Evolutionary conservation across 2,888 invertebrate species (phyloP).

Genomic region (Rhagonycha lutea): DNA sequence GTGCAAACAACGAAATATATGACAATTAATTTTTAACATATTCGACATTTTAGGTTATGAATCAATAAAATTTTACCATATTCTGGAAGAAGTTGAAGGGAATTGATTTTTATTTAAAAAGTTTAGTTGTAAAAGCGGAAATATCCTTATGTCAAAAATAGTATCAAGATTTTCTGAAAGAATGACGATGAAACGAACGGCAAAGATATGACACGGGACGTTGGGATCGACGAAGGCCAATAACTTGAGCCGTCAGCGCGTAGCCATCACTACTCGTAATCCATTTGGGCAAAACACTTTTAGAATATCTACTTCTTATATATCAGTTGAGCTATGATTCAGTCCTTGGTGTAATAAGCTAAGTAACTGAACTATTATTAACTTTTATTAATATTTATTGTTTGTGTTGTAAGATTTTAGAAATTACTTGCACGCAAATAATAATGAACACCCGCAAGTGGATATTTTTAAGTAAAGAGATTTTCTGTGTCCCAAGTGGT

Average conservation of each 20-base stretch:
- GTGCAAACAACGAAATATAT: background rate
- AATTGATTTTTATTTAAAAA: constrained; percentile 2
- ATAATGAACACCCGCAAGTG: constrained; percentile 24
- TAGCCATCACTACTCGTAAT: constrained; percentile 49
- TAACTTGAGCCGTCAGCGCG: constrained; percentile 52
- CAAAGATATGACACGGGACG: constrained; percentile 50
- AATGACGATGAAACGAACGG: constrained; percentile 15
- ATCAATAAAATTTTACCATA: background rate
- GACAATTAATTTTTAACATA: background rate
- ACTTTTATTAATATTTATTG: background rate
- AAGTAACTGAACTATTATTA: background rate
- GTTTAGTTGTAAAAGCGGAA: constrained; percentile 5
- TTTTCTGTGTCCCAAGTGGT: constrained; percentile 27
- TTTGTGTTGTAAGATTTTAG: background rate
- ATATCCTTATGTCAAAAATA: constrained; percentile 11
- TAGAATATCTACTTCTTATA: constrained; percentile 50
- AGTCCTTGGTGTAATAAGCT: constrained; percentile 51
- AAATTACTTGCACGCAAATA: constrained; percentile 11
- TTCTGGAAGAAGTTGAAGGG: background rate
- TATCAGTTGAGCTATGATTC: constrained; percentile 54
- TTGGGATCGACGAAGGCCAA: constrained; percentile 51
- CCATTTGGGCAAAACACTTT: constrained; percentile 53
- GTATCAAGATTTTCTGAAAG: constrained; percentile 22
- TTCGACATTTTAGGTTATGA: background rate
- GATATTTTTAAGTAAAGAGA: constrained; percentile 30